Base-by-base conservation (phyloP, 2,797 vertebrate species). In the Arremon brunneinucha region DNA sequence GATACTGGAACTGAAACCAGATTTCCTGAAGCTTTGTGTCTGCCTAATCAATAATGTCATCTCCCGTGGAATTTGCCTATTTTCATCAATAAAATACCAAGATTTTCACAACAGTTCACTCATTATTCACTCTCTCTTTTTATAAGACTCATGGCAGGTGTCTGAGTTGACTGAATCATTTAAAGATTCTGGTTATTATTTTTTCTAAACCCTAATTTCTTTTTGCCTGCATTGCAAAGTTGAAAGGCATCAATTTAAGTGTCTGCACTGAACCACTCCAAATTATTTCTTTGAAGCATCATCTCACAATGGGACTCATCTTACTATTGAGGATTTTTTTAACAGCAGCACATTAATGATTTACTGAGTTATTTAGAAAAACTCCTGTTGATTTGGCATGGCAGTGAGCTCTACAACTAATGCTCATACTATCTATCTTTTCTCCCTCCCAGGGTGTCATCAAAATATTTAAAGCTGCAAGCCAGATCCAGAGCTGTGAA, bases 261-360 rank as follows among this genome's bases (percentile, higher is more conserved):
- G 28, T 82, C 69, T 70, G 26, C 26, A 75, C 77, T 12, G 55
- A 96, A 39, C 43, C 28, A 60, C 46, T 92, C 27, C 30, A 87
- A 67, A 72, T 80, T 74, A 70, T 75, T 83, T 89, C 63, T 89
- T 50, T 92, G 88, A 93, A 91, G 67, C 27, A 81, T 53, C n/a
- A 35, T 60, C 49, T 94, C 75, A 64, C 82, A 87, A 85, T 56
- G 16, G 64, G 43, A 83, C n/a, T 78, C 28, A 47, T 56, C 60
- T 77, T 76, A 49, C 55, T 65, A 49, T 1, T 49, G 32, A 68
- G 37, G 14, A 12, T 41, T 14, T 47, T 71, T 78, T 84, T 59
- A 82, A 84, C n/a, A 35, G 49, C 20, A 87, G 37, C 35, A 68
- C 2, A 1, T 64, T 72, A 87, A 89, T 47, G 50, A 94, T 90